Percentiles rank a stretch among this genome's conserved stretches.
These are phyloP conservation scores for Proteles cristata DNA, from an alignment of 2,113 vertebrate genomes.

Conservation along the genomic window DNA sequence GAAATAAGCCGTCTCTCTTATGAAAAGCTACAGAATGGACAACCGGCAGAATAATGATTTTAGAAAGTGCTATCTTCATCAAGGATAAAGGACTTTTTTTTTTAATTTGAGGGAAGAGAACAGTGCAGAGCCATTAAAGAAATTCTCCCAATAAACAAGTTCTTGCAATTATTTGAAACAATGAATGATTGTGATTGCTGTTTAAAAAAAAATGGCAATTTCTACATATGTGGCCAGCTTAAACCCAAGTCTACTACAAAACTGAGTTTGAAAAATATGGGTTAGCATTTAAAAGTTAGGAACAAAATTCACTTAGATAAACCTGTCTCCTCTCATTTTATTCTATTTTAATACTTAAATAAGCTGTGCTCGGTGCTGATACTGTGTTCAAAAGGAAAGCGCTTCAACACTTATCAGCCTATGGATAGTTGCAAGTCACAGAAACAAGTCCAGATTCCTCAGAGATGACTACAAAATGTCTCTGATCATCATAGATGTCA, in stretches of 20 bases:
- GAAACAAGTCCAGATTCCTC: neutral
- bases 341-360: constrained; percentile 23
- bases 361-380: neutral
- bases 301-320: neutral
- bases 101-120: neutral
- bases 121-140: neutral
- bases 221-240: neutral
- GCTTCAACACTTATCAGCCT: neutral
- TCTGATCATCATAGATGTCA: neutral
- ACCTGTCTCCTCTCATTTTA: neutral
- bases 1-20: neutral
- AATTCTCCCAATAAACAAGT: neutral
- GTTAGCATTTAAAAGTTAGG: neutral
- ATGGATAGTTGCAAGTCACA: neutral
- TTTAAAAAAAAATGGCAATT: neutral
- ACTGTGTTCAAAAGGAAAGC: neutral
- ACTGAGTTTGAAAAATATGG: neutral
- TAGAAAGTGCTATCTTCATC: neutral
- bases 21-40: neutral
- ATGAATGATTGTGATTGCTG: neutral
- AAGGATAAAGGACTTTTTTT: neutral
- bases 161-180: constrained; percentile 16
- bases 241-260: constrained; percentile 9
- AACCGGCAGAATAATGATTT: neutral
- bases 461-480: constrained; percentile 1